phyloP scores from a whole-genome alignment of 1,140 invertebrate genomes.

The Cydia strobilella region DNA sequence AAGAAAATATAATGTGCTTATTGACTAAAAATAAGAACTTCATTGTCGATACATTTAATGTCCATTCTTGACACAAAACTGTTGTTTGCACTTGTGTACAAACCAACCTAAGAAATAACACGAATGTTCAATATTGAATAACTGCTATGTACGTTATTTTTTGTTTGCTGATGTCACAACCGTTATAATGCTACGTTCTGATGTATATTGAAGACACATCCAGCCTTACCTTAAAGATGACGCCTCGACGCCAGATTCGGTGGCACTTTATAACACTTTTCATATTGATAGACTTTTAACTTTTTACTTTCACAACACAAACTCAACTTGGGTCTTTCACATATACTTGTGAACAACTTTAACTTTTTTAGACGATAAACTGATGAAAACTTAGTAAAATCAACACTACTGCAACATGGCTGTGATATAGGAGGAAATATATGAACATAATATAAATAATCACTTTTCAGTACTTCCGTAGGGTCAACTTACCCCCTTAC shows the following conservation, averaged over 20 bases:
- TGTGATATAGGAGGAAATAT: conserved; percentile 77
- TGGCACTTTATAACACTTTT: conserved; percentile 78
- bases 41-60: background rate
- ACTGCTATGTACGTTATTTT: conserved; percentile 8
- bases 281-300: conserved; percentile 75
- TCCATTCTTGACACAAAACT: background rate
- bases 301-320: conserved; percentile 77
- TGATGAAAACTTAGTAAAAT: conserved; percentile 78
- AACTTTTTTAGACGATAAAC: conserved; percentile 73
- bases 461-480: conserved; percentile 74
- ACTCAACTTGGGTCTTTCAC: conserved; percentile 77
- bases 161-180: conserved; percentile 28
- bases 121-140: background rate
- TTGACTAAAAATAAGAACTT: background rate
- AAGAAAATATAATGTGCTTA: background rate
- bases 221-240: conserved; percentile 76
- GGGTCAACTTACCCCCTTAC: conserved; percentile 78
- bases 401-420: conserved; percentile 80
- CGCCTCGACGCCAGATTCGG: conserved; percentile 74
- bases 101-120: conserved; percentile 21
- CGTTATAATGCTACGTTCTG: conserved; percentile 59
- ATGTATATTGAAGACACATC: conserved; percentile 77
- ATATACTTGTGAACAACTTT: conserved; percentile 76
- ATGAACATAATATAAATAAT: conserved; percentile 79
- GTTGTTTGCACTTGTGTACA: conserved; percentile 29